Percentiles rank a stretch among this genome's conserved stretches.
Evolutionary conservation across 2,797 vertebrate genomes (phyloP).

Genomic region (Aeoliscus strigatus): DNA sequence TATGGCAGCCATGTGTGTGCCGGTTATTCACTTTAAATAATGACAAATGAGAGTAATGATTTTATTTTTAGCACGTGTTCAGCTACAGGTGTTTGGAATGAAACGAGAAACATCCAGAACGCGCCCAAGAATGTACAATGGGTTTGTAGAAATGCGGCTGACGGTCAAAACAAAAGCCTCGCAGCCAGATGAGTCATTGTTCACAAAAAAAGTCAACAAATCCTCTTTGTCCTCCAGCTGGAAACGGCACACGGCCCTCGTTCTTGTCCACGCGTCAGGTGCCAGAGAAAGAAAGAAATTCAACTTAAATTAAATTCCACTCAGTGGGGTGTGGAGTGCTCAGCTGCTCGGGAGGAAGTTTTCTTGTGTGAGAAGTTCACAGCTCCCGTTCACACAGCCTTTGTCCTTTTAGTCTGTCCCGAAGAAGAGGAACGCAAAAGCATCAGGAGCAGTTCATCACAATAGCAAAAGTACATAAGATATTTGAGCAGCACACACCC

Average conservation of each 20-base stretch:
- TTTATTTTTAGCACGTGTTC: too few species aligned
- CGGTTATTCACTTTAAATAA: slow-evolving; percentile 1
- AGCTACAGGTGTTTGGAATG: slow-evolving; percentile 4
- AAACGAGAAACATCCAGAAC: too few species aligned
- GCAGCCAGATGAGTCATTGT: slow-evolving; percentile 34
- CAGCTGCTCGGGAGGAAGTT: slow-evolving; percentile 56
- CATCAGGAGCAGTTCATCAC: slow-evolving; percentile 14
- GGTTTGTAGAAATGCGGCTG: slow-evolving; percentile 1
- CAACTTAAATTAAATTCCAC: slow-evolving; percentile 55
- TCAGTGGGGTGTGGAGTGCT: slow-evolving; percentile 32
- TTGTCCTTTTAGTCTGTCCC: slow-evolving; percentile 33
- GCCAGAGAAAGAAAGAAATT: slow-evolving; percentile 51
- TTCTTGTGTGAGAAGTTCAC: slow-evolving; percentile 52
- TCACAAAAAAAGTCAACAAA: slow-evolving; percentile 3
- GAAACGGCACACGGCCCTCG: slow-evolving; percentile 20
- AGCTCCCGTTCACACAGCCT: too few species aligned
- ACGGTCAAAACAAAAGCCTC: too few species aligned
- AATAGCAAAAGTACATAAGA: too few species aligned
- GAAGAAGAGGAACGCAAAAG: slow-evolving; percentile 16
- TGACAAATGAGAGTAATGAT: too few species aligned
- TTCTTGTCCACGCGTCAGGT: slow-evolving; percentile 57
- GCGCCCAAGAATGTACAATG: slow-evolving; percentile 3
- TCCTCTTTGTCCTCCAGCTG: slow-evolving; percentile 33
- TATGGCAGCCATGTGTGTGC: slow-evolving; percentile 53
- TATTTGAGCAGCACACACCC: too few species aligned